These are phyloP conservation scores for Rhinolophus ferrumequinum DNA, from an alignment of 2,113 vertebrate genomes.

Conservation along the genomic window DNA sequence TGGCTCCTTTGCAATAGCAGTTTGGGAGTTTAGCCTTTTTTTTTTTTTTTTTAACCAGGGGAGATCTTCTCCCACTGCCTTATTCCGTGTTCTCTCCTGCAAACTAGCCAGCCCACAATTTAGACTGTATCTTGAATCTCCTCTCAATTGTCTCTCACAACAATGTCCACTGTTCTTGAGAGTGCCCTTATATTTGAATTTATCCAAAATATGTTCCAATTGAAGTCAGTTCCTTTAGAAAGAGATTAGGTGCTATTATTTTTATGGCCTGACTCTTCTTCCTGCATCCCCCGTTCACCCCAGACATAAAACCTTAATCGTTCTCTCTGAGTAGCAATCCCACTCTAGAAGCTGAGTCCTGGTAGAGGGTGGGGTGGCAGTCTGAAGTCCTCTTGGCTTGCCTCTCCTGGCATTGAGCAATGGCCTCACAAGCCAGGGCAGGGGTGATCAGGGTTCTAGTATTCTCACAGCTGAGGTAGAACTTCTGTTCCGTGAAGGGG, in stretches of 20 bases:
- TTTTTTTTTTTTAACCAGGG: neutral
- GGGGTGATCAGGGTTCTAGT: too few species aligned
- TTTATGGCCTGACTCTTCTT: neutral
- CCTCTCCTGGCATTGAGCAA: neutral
- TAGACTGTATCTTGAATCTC: neutral
- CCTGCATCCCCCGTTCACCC: neutral
- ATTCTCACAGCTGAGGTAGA: neutral
- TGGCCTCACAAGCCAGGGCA: neutral
- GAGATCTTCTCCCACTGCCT: neutral
- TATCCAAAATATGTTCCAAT: neutral
- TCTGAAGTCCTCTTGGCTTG: neutral
- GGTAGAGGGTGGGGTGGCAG: neutral
- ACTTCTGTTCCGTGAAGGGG: neutral
- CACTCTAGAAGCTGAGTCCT: neutral
- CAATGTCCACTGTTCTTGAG: neutral
- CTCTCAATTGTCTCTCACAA: neutral
- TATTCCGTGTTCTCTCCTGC: neutral
- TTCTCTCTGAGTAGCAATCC: neutral
- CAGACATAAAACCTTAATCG: neutral
- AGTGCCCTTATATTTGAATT: neutral
- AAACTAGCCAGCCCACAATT: neutral
- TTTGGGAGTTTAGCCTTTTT: neutral
- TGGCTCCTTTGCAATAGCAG: neutral
- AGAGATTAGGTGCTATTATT: neutral
- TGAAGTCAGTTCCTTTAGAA: neutral